phyloP scores from a whole-genome alignment of 2,113 vertebrate genomes.

The Phrynosoma platyrhinos region DNA sequence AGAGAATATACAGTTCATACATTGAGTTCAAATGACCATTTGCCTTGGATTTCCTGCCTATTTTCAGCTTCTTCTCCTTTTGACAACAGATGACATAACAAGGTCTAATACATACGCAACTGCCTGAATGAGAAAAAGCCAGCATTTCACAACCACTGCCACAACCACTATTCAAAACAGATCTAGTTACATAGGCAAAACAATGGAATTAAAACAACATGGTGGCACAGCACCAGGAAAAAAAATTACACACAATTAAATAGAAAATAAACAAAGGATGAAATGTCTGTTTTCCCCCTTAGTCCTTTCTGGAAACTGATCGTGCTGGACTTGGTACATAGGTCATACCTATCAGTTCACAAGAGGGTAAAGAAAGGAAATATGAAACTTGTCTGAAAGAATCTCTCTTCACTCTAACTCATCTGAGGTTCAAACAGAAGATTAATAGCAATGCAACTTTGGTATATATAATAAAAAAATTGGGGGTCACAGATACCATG shows the following conservation, averaged over 20 bases:
- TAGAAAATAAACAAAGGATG: slow-evolving; percentile 54
- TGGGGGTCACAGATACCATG: slow-evolving; percentile 55
- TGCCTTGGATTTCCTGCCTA: neutral
- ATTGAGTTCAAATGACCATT: neutral
- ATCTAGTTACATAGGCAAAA: slow-evolving; percentile 64
- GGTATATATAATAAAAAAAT: slow-evolving; percentile 61
- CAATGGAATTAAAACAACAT: slow-evolving; percentile 51
- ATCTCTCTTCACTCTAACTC: slow-evolving; percentile 53
- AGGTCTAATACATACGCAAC: neutral
- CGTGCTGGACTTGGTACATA: neutral
- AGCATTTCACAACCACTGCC: slow-evolving; percentile 59
- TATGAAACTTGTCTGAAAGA: slow-evolving; percentile 59
- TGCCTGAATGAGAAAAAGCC: slow-evolving; percentile 12
- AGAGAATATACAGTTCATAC: neutral
- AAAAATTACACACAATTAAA: slow-evolving; percentile 39
- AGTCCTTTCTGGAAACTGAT: slow-evolving; percentile 43
- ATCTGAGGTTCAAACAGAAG: slow-evolving; percentile 69
- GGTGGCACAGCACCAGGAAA: slow-evolving; percentile 53
- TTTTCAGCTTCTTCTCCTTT: neutral
- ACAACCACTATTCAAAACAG: neutral
- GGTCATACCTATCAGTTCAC: neutral
- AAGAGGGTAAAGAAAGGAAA: slow-evolving; percentile 33
- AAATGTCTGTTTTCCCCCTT: neutral
- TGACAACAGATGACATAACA: neutral
- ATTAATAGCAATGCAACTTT: slow-evolving; percentile 48